phyloP scores from a whole-genome alignment of 2,888 invertebrate genomes.

The Trypoxylon attenuatum region DNA sequence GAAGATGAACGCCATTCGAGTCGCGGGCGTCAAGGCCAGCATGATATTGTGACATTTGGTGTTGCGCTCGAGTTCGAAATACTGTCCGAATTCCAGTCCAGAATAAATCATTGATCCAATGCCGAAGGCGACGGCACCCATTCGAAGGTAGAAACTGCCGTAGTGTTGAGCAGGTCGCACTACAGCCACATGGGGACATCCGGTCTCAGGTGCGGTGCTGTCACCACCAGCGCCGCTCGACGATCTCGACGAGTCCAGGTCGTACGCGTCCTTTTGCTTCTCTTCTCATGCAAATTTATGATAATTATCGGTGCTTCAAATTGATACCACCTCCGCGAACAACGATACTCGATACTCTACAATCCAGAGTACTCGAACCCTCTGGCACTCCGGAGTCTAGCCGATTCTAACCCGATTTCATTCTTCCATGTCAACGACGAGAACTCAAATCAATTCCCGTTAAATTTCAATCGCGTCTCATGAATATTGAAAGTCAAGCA shows the following conservation, averaged over 20 bases:
- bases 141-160: conserved; percentile 93
- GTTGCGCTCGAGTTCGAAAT: conserved; percentile 93
- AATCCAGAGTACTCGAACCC: no score
- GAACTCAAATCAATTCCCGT: no score
- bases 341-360: no score
- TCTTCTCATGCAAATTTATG: conserved; percentile 51
- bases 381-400: no score
- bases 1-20: conserved; percentile 96
- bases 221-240: conserved; percentile 71
- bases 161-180: conserved; percentile 83
- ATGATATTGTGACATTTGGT: conserved; percentile 94
- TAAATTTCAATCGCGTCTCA: background rate
- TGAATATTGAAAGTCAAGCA: background rate
- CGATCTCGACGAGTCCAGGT: conserved; percentile 72
- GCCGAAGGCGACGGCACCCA: conserved; percentile 97
- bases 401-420: no score
- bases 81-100: conserved; percentile 95
- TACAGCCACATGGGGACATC: conserved; percentile 72
- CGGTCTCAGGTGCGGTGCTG: conserved; percentile 66
- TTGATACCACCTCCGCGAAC: conserved; percentile 30
- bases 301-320: conserved; percentile 23
- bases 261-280: conserved; percentile 70
- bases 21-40: conserved; percentile 91
- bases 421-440: no score
- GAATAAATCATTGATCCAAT: conserved; percentile 98